phyloP scores from a whole-genome alignment of 30 jellyfish, hydroid and myxozoan species.

The Clytia hemisphaerica region DNA sequence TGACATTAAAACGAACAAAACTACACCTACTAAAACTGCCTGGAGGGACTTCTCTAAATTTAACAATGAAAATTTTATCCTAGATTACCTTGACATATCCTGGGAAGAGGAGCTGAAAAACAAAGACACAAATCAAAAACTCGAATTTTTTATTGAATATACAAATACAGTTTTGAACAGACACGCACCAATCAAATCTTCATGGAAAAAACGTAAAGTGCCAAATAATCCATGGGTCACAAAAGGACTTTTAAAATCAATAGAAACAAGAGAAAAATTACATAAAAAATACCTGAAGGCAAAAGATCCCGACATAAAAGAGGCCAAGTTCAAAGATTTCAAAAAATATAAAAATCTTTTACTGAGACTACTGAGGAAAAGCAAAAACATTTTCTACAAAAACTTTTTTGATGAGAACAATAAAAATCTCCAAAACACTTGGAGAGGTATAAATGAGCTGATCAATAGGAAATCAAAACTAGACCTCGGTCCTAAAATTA shows the following conservation, averaged over 20 bases:
- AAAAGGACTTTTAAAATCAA: constrained; percentile 14
- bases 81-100: not conserved
- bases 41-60: not conserved
- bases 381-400: not conserved
- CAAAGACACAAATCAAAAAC: not conserved
- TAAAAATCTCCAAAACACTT: not conserved
- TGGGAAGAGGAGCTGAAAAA: not conserved
- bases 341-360: constrained; percentile 6
- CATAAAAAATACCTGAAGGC: constrained; percentile 1
- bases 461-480: not conserved
- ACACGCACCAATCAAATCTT: constrained; percentile 19
- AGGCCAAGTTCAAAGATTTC: not conserved
- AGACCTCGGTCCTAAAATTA: too few species aligned
- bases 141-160: not conserved
- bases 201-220: not conserved
- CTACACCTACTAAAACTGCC: not conserved
- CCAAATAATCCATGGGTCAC: constrained; percentile 23
- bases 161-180: not conserved
- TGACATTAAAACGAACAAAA: not conserved
- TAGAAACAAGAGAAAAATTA: not conserved
- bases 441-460: constrained; percentile 4
- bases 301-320: too few species aligned
- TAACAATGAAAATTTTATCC: not conserved
- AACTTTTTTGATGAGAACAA: not conserved
- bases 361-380: not conserved